These are phyloP conservation scores for Epinephelus cyanopodus DNA, from an alignment of 2,113 vertebrate species.

Conservation along the genomic window DNA sequence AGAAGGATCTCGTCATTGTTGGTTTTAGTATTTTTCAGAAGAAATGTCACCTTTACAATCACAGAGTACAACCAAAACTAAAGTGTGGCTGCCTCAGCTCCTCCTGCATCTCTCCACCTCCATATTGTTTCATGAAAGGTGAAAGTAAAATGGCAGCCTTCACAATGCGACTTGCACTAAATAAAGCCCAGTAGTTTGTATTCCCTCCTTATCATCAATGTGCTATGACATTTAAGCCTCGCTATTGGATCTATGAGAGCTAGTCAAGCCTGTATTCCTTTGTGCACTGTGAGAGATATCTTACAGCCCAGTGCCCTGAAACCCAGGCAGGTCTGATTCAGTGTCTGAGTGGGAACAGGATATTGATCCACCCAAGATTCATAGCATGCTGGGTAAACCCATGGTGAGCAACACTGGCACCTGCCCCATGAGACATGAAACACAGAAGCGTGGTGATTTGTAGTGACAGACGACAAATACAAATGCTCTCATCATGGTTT, in stretches of 20 bases:
- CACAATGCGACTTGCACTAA: slow-evolving; percentile 14
- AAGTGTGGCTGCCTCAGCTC: slow-evolving; percentile 3
- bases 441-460: slow-evolving; percentile 26
- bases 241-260: slow-evolving; percentile 14
- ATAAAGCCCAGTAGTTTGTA: slow-evolving; percentile 18
- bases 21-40: neutral
- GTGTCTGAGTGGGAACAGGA: slow-evolving; percentile 47
- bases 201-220: slow-evolving; percentile 17
- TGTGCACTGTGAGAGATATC: slow-evolving; percentile 28
- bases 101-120: slow-evolving; percentile 21
- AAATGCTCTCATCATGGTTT: slow-evolving; percentile 19
- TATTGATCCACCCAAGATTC: slow-evolving; percentile 72
- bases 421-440: slow-evolving; percentile 36
- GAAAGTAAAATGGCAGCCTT: slow-evolving; percentile 59
- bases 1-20: neutral
- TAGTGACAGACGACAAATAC: slow-evolving; percentile 23
- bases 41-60: neutral
- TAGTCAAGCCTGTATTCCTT: slow-evolving; percentile 28
- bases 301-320: slow-evolving; percentile 45
- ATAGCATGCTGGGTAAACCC: slow-evolving; percentile 55
- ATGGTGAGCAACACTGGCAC: slow-evolving; percentile 40
- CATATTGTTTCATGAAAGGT: slow-evolving; percentile 37
- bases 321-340: slow-evolving; percentile 46
- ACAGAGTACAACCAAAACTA: neutral
- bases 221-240: slow-evolving; percentile 38